Evolutionary conservation across 64 coral and sea anemone species (phyloP).

Genomic region (Montipora efflorescens): DNA sequence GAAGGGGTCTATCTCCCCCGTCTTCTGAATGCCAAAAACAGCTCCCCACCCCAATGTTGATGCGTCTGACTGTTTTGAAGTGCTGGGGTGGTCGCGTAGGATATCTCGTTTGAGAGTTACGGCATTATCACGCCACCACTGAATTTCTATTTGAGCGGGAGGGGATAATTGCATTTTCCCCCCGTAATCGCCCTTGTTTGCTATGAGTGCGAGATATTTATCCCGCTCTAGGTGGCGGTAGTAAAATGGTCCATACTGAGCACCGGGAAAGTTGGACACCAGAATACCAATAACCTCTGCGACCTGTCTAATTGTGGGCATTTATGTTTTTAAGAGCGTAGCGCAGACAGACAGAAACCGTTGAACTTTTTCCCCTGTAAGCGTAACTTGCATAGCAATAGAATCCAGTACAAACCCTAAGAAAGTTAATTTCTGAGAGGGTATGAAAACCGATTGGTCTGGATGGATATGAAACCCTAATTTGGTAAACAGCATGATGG

Average conservation of each 20-base stretch:
- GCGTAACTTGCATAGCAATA: conserved; percentile 40
- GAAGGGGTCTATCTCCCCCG: conserved; percentile 14
- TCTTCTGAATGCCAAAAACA: background rate
- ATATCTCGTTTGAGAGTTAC: conserved; percentile 28
- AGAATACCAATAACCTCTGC: conserved; percentile 54
- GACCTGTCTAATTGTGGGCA: conserved; percentile 53
- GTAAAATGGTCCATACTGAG: conserved; percentile 34
- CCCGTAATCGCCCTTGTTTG: conserved; percentile 42
- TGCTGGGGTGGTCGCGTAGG: background rate
- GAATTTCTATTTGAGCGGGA: background rate
- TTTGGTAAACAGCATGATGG: conserved; percentile 42
- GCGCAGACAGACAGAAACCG: background rate
- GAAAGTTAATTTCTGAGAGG: conserved; percentile 47
- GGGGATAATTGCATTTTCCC: background rate
- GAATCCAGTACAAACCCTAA: conserved; percentile 74
- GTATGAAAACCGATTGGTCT: conserved; percentile 67
- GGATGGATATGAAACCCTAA: conserved; percentile 63
- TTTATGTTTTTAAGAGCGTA: conserved; percentile 8
- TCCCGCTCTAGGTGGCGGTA: conserved; percentile 47
- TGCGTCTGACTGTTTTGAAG: conserved; percentile 50
- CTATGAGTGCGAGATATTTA: conserved; percentile 16
- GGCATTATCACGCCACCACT: conserved; percentile 56
- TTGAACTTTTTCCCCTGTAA: background rate
- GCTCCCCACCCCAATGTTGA: conserved; percentile 66
- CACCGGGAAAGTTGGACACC: conserved; percentile 48